Conservation (phyloP, 2,888 invertebrate species). For the Xestia ashworthii region DNA sequence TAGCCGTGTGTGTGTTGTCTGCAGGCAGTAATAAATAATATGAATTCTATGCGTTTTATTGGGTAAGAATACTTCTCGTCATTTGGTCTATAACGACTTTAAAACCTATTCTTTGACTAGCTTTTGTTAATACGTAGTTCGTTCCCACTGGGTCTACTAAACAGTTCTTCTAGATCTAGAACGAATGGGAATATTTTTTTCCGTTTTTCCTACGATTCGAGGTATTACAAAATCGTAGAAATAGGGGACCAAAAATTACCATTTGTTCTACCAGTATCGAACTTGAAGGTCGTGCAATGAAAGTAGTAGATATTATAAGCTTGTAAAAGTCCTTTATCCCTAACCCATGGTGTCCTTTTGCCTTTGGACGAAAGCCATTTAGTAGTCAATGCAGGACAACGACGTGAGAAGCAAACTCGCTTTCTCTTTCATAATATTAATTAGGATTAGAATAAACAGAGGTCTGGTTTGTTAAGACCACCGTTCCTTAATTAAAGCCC, state of each 20-base stretch:
- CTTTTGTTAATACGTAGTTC: neutral
- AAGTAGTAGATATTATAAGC: neutral
- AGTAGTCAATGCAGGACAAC: neutral
- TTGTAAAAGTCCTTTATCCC: neutral
- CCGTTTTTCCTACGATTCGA: too few relatives aligned
- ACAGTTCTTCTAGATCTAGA: too few relatives aligned
- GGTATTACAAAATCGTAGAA: too few relatives aligned
- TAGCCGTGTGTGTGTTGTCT: constrained; percentile 5
- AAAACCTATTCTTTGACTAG: neutral
- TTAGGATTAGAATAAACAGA: neutral
- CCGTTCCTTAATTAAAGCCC: neutral
- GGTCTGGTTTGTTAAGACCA: neutral
- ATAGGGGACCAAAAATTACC: too few relatives aligned
- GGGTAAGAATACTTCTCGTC: neutral
- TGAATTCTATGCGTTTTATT: neutral
- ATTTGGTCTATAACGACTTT: neutral
- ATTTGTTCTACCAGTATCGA: neutral
- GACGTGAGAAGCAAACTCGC: neutral
- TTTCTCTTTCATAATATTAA: neutral
- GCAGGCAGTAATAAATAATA: constrained; percentile 35
- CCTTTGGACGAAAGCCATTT: neutral
- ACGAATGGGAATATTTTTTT: too few relatives aligned
- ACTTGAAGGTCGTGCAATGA: neutral
- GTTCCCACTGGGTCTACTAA: too few relatives aligned
- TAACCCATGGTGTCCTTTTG: neutral